A percentile compares a stretch with the other conserved stretches of the same genome.
Conservation (phyloP, 2,113 vertebrate species). For the Daphoenositta chrysoptera region DNA sequence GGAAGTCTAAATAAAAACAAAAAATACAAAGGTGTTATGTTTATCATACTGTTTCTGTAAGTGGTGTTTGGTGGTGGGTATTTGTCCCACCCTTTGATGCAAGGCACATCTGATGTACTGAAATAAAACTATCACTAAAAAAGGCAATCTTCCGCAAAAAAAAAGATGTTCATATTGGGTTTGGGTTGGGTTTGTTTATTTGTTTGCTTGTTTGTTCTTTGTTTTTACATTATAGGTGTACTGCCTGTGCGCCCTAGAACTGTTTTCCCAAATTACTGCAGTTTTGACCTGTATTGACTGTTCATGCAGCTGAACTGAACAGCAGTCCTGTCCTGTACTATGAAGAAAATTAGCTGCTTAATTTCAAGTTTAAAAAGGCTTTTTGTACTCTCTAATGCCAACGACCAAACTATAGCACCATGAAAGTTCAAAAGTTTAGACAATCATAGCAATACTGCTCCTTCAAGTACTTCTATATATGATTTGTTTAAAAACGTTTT, state of each 20-base stretch:
- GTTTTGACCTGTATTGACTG: neutral
- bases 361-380: neutral
- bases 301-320: neutral
- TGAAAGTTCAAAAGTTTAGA: neutral
- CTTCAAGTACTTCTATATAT: neutral
- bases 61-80: neutral
- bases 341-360: neutral
- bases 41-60: neutral
- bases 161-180: neutral
- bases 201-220: neutral
- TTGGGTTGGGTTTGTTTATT: neutral
- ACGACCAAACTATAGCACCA: neutral
- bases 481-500: neutral
- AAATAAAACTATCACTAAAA: neutral
- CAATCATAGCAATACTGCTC: neutral
- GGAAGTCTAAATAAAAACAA: conserved; percentile 72
- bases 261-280: neutral
- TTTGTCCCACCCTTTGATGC: too few relatives aligned
- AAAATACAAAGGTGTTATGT: neutral
- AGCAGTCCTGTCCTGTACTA: neutral
- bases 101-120: neutral
- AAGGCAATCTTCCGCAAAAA: neutral
- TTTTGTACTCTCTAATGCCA: neutral
- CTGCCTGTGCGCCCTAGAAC: neutral
- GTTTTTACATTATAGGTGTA: neutral